Conservation (phyloP, 2,113 vertebrate species). For the Addax nasomaculatus region DNA sequence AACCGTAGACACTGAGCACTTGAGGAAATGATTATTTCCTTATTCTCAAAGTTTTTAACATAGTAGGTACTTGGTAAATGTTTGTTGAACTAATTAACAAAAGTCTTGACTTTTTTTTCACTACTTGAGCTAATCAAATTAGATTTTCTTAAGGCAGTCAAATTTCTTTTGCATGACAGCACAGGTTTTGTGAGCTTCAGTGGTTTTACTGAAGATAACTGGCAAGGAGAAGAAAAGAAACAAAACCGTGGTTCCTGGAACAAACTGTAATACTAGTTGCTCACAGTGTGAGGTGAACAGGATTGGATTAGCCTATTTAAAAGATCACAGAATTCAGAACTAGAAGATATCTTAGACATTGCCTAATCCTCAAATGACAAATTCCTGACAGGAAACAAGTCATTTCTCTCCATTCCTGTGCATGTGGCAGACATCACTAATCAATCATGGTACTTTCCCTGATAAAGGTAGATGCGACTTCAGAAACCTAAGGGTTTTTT, state of each 20-base stretch:
- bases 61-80: background rate
- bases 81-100: background rate
- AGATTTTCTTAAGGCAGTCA: background rate
- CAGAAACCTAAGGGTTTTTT: background rate
- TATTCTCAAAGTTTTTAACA: background rate
- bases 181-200: background rate
- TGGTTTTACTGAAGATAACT: background rate
- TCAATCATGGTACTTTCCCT: background rate
- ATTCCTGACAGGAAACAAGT: background rate
- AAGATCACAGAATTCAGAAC: background rate
- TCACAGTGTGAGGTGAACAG: background rate
- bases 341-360: background rate
- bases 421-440: background rate
- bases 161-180: background rate
- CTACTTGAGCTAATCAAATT: conserved; percentile 32
- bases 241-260: background rate
- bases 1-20: background rate
- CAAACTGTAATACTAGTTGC: background rate
- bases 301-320: background rate
- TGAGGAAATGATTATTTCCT: background rate
- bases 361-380: background rate
- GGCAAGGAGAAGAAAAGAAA: background rate
- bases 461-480: background rate
- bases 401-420: background rate
- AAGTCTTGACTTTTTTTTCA: background rate